Evolutionary conservation across 92 coral and sea anemone genomes (phyloP).

Genomic region (Epizoanthus stellaris): DNA sequence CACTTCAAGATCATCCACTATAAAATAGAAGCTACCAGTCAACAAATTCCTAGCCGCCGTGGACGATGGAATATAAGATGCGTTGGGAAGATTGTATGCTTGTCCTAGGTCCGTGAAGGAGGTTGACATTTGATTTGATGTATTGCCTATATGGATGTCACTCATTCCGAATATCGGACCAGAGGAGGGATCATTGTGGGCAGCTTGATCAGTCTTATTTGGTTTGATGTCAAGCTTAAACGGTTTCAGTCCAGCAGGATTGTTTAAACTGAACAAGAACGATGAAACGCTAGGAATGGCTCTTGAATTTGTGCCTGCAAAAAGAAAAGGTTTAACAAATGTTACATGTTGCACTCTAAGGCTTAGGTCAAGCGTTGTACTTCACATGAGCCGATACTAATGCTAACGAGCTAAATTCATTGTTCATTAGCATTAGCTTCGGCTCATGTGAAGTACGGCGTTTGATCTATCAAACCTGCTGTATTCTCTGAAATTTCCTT

Average conservation of each 20-base stretch:
- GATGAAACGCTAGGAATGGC: conserved; percentile 21
- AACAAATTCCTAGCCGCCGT: conserved; percentile 19
- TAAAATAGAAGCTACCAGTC: conserved; percentile 27
- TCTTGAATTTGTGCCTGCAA: background rate
- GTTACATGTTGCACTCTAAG: no score
- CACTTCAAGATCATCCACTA: conserved; percentile 37
- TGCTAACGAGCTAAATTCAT: no score
- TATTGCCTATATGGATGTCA: conserved; percentile 29
- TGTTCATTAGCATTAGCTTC: no score
- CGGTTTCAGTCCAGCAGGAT: conserved; percentile 29
- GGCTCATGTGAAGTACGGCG: no score
- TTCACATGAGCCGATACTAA: no score
- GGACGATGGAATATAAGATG: conserved; percentile 20
- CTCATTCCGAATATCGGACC: conserved; percentile 33
- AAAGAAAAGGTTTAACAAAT: no score
- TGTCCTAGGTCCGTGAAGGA: conserved; percentile 27
- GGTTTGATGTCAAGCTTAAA: conserved; percentile 22
- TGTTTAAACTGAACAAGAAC: conserved; percentile 33
- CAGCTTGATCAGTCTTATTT: background rate
- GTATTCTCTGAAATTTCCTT: no score
- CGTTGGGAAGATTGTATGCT: background rate
- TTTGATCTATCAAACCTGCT: no score
- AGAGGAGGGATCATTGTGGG: background rate
- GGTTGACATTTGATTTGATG: background rate
- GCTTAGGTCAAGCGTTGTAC: no score